These are phyloP conservation scores for Notothenia rossii DNA, from an alignment of 2,113 vertebrate species.

Conservation along the genomic window DNA sequence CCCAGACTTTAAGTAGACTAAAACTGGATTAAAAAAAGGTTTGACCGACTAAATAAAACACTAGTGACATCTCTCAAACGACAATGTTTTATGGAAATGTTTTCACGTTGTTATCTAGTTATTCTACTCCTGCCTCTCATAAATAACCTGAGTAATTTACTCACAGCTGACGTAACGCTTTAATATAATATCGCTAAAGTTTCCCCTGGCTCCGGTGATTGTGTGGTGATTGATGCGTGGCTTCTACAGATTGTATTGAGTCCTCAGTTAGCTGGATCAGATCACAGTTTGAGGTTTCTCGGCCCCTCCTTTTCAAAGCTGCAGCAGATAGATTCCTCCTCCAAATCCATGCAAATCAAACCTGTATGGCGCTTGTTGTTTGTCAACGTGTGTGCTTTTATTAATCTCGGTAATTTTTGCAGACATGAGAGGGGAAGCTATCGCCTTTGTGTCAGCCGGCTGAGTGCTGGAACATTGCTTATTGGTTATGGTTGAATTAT, in stretches of 20 bases:
- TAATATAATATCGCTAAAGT: too few relatives aligned
- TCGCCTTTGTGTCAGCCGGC: conserved; percentile 73
- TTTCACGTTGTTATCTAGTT: too few relatives aligned
- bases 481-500: conserved; percentile 80
- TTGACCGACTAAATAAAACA: too few relatives aligned
- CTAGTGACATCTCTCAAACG: too few relatives aligned
- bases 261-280: conserved; percentile 46
- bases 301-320: conserved; percentile 54
- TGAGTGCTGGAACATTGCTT: conserved; percentile 61
- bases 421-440: conserved; percentile 68
- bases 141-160: too few relatives aligned
- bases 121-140: too few relatives aligned
- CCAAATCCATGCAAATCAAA: conserved; percentile 73
- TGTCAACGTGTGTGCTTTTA: conserved; percentile 63
- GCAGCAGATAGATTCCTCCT: conserved; percentile 57
- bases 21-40: too few relatives aligned
- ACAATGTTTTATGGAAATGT: too few relatives aligned
- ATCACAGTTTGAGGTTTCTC: conserved; percentile 25
- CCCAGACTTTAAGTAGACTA: too few relatives aligned
- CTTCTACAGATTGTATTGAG: conserved; percentile 14
- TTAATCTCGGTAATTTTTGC: conserved; percentile 79
- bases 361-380: conserved; percentile 58
- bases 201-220: neutral
- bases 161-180: too few relatives aligned
- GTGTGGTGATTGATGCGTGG: conserved; percentile 14